These are phyloP conservation scores for Boloria selene DNA, from an alignment of 2,888 invertebrate species.

Conservation along the genomic window DNA sequence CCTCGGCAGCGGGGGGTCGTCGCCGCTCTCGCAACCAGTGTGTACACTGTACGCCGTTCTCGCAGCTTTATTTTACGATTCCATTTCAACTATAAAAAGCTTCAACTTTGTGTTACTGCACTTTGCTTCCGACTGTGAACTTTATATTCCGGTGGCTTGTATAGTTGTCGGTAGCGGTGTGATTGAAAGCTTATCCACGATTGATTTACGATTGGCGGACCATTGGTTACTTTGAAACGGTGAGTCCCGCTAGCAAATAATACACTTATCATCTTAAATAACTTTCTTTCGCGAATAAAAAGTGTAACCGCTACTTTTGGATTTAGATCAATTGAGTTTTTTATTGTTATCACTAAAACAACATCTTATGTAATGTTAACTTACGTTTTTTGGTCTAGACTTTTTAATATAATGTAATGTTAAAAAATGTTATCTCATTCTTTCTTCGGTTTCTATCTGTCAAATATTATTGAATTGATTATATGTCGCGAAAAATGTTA, in stretches of 20 bases:
- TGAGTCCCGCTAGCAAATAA: constrained; percentile 51
- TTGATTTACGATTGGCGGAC: constrained; percentile 62
- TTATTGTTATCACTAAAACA: constrained; percentile 26
- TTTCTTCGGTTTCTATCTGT: no score
- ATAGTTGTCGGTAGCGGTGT: constrained; percentile 54
- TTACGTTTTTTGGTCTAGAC: neutral
- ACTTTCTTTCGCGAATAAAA: constrained; percentile 43
- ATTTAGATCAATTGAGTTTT: constrained; percentile 34
- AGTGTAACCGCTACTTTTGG: constrained; percentile 20
- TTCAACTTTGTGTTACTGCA: constrained; percentile 63
- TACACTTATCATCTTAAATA: constrained; percentile 25
- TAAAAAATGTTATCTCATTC: no score
- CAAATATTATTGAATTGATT: no score
- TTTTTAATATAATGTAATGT: constrained; percentile 43
- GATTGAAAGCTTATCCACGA: constrained; percentile 60
- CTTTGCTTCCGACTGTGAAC: constrained; percentile 54
- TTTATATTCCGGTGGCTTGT: constrained; percentile 56
- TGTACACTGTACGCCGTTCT: constrained; percentile 52
- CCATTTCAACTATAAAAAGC: constrained; percentile 68
- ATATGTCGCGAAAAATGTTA: no score
- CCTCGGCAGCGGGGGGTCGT: constrained; percentile 79
- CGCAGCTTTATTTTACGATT: constrained; percentile 56
- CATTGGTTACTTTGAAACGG: constrained; percentile 65
- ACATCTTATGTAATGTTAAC: constrained; percentile 31
- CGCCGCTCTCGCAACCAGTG: constrained; percentile 51